Evolutionary conservation across 2,113 vertebrate species (phyloP).

Genomic region (Cervus canadensis): DNA sequence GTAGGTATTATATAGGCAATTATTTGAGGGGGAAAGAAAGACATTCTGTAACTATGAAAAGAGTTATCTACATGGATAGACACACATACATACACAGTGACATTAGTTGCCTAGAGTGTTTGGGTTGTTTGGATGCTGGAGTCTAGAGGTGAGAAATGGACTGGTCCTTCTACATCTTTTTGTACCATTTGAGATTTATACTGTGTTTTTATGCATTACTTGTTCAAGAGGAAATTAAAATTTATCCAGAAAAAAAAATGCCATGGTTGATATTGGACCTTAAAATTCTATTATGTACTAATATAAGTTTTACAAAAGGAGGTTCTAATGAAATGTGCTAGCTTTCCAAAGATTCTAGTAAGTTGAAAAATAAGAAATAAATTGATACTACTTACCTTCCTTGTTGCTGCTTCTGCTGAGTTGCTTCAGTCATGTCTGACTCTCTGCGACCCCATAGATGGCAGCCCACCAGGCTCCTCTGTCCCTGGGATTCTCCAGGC

Average conservation of each 20-base stretch:
- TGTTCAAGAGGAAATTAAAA: conserved; percentile 5
- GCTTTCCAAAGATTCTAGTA: background rate
- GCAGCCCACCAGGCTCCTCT: background rate
- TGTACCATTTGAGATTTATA: background rate
- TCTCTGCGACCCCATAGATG: background rate
- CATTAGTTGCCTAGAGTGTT: fast-evolving
- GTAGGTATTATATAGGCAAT: background rate
- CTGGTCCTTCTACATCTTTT: background rate
- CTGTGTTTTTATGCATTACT: background rate
- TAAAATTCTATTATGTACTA: background rate
- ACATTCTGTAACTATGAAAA: background rate
- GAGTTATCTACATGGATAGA: background rate
- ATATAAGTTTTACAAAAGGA: background rate
- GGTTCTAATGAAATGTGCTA: background rate
- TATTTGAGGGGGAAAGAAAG: background rate
- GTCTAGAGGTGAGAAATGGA: background rate
- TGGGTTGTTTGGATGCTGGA: background rate
- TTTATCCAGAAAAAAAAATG: background rate
- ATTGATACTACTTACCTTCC: background rate
- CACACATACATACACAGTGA: background rate
- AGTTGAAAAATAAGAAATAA: background rate
- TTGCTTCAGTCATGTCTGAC: background rate
- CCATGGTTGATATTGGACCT: background rate
- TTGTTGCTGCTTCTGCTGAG: background rate
- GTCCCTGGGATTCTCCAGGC: background rate